These are phyloP conservation scores for Agonopterix heracliana DNA, from an alignment of 2,888 invertebrate genomes.

Conservation along the genomic window DNA sequence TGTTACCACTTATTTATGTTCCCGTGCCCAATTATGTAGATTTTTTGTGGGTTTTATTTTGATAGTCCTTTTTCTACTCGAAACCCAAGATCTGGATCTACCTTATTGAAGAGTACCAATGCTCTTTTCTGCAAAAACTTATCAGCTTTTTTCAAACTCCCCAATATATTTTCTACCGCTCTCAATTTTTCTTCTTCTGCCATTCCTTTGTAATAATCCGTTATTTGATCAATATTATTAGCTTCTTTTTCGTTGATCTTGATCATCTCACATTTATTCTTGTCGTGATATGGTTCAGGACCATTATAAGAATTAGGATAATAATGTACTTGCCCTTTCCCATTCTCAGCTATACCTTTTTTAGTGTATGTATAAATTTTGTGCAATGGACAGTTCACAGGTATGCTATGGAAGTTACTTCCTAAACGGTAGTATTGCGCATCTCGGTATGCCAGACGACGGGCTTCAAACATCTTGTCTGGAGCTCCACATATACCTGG, in stretches of 20 bases:
- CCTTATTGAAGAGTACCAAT: constrained; percentile 83
- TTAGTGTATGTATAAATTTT: constrained; percentile 89
- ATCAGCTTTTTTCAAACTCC: constrained; percentile 82
- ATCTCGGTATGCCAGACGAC: constrained; percentile 90
- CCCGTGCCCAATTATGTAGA: no score
- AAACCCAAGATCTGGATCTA: constrained; percentile 82
- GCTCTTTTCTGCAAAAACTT: constrained; percentile 87
- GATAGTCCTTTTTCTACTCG: constrained; percentile 75
- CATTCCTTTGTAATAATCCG: constrained; percentile 85
- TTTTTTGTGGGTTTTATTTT: no score
- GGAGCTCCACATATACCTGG: constrained; percentile 93
- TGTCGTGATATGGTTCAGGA: constrained; percentile 80
- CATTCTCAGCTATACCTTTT: constrained; percentile 90
- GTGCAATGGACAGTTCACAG: constrained; percentile 93
- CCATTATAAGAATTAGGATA: no score
- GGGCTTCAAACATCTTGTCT: constrained; percentile 92
- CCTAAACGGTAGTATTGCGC: constrained; percentile 91
- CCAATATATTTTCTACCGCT: constrained; percentile 87
- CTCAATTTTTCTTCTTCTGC: constrained; percentile 83
- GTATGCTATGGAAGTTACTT: constrained; percentile 90
- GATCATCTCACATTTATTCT: constrained; percentile 66
- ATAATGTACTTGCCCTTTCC: constrained; percentile 93
- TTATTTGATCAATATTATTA: constrained; percentile 91
- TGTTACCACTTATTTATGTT: no score
- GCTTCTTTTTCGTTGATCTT: constrained; percentile 81